Base-by-base conservation (phyloP, 2,888 invertebrate species). In the Imbricaverruca yamaguchii region DNA sequence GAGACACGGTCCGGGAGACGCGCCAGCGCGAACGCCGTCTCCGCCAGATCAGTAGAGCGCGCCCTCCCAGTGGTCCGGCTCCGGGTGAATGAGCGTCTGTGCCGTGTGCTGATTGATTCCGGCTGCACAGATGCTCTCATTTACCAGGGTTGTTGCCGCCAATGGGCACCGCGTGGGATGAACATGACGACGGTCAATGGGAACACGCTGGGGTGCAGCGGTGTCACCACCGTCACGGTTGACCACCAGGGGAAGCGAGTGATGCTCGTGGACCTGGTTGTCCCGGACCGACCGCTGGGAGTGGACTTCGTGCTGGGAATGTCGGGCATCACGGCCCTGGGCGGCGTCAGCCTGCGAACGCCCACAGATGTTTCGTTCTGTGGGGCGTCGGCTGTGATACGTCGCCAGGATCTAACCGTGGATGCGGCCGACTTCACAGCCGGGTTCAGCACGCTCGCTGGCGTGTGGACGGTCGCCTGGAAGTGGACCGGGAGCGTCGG, bases 171-270 rank as follows among this genome's bases (percentile, higher is more conserved):
- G 63, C 61, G 56, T 11, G 77, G 67, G 57, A 80, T 80, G 55
- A 21, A 25, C 53, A 80, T 81, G 81, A 55, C 55, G 15, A 80
- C 81, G 15, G 80, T 81, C 61, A 81, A 80, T 57, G 82, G 80
- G 15, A 18, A 18, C 15, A 59, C 65, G 53, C 80, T 80, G 77
- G 55, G 57, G 77, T 82, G 82, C 55, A 56, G 79, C 39, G 82
- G 79, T 2, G 63, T 63, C 63, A n/a, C 63, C 8, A 63, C 8
- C 21, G 15, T 63, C 63, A 9, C 21, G 18, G 63, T 63, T 15
- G 63, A 63, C 4, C 8, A 63, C 18, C 63, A 15, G 63, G 21
- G 21, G 21, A 18, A 15, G 63, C 63, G 63, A 63, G 63, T 63
- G 21, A 63, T 18, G 63, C 63, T 63, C 63, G 63, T 8, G 63